Conservation (phyloP, 2,113 vertebrate genomes). For the Lichenostomus cassidix region DNA sequence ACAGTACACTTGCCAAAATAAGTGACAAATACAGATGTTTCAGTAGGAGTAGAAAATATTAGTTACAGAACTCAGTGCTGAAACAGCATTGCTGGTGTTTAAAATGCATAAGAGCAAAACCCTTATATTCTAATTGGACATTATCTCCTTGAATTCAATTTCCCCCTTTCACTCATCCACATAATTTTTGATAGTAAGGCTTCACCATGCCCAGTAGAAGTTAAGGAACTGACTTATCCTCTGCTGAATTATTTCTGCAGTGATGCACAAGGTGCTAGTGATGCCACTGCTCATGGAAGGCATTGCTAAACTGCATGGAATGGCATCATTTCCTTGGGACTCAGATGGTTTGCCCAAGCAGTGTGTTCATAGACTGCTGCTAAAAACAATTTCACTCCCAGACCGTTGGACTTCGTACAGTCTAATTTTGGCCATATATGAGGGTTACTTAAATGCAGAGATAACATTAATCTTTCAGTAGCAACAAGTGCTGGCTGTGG, state of each 20-base stretch:
- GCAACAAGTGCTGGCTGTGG: conserved; percentile 65
- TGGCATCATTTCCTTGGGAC: conserved; percentile 6
- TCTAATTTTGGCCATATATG: conserved; percentile 78
- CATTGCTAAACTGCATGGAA: background rate
- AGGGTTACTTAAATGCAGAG: conserved; percentile 73
- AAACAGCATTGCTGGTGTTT: background rate
- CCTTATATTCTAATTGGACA: background rate
- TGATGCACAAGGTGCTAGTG: background rate
- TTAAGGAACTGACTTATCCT: background rate
- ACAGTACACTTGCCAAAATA: background rate
- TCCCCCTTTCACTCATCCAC: background rate
- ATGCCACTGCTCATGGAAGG: background rate
- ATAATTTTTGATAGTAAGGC: background rate
- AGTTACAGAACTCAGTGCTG: background rate
- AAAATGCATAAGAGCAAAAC: background rate
- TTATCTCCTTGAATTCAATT: background rate
- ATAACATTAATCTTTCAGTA: conserved; percentile 78
- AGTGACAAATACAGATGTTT: background rate
- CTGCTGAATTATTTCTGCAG: background rate
- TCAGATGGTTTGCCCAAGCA: conserved; percentile 37
- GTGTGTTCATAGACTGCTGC: conserved; percentile 46
- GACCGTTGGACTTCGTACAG: conserved; percentile 49
- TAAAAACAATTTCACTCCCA: conserved; percentile 62
- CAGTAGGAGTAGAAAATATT: background rate
- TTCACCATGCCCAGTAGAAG: background rate